Conservation (phyloP, 1,140 invertebrate genomes). For the Cyphomyrmex costatus region DNA sequence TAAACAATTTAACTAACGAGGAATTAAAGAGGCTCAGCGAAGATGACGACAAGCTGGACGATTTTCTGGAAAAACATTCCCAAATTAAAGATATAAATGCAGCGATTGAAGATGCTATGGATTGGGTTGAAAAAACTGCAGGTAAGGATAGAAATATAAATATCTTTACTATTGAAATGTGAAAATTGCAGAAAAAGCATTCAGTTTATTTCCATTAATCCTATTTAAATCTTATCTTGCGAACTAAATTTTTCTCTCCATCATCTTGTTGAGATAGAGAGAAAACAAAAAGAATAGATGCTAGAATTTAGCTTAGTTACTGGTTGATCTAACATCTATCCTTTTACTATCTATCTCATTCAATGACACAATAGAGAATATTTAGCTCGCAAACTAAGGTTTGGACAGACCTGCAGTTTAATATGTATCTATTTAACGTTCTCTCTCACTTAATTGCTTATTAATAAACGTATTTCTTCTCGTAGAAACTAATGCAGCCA, state of each 20-base stretch:
- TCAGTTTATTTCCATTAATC: no score
- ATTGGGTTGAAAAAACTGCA: constrained; percentile 91
- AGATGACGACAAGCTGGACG: constrained; percentile 90
- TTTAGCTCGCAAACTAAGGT: no score
- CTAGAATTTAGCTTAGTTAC: no score
- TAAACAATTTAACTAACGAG: constrained; percentile 89
- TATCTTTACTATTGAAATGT: constrained; percentile 43
- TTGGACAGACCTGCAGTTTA: no score
- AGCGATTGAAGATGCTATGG: constrained; percentile 91
- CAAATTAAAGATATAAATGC: constrained; percentile 90
- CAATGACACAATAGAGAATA: no score
- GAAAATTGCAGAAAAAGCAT: no score
- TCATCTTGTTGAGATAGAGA: no score
- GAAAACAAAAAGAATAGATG: no score
- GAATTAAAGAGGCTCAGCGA: constrained; percentile 90
- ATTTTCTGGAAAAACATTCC: constrained; percentile 90
- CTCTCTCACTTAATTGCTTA: background rate
- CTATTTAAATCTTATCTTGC: no score
- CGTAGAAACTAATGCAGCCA: constrained; percentile 90
- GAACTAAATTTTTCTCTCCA: no score
- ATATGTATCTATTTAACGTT: background rate
- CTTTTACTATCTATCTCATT: no score
- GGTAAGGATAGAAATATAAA: constrained; percentile 84
- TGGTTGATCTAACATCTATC: no score
- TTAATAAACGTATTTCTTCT: constrained; percentile 48